A percentile compares a stretch with the other conserved stretches of the same genome.
Conservation (phyloP, 2,888 invertebrate species). For the Tenthredo distinguenda region DNA sequence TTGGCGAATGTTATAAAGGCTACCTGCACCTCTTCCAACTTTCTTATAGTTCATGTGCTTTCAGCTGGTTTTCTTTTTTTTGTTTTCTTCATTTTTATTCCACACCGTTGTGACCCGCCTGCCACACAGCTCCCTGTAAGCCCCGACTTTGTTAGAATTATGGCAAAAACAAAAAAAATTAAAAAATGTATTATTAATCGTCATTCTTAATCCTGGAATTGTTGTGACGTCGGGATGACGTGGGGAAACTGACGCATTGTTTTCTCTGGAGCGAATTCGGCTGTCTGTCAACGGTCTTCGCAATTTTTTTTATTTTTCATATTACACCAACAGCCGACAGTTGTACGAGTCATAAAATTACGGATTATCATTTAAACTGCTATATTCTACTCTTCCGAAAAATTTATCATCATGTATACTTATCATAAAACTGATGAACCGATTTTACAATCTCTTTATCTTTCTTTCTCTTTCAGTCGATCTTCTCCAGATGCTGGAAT, state of each 20-base stretch:
- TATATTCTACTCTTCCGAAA: neutral
- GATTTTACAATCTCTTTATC: neutral
- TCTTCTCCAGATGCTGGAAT: constrained; percentile 98
- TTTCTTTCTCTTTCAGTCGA: constrained; percentile 88
- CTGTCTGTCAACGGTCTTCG: constrained; percentile 17
- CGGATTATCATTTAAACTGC: neutral
- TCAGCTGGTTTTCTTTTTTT: neutral
- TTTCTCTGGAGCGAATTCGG: neutral
- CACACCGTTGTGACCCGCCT: neutral
- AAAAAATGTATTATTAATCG: constrained; percentile 29
- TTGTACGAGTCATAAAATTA: neutral
- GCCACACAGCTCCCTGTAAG: neutral
- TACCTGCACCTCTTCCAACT: neutral
- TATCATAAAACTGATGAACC: neutral
- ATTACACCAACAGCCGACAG: neutral
- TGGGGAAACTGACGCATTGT: constrained; percentile 27
- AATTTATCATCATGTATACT: neutral
- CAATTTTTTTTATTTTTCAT: neutral
- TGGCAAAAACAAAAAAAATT: neutral
- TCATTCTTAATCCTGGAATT: constrained; percentile 45
- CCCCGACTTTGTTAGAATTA: neutral
- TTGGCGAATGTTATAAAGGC: neutral
- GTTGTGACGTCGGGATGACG: neutral
- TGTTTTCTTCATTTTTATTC: neutral
- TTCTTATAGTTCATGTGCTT: neutral